Percentiles rank a stretch among this genome's conserved stretches.
Conservation (phyloP, 2,888 invertebrate species). For the Choreutis nemorana region DNA sequence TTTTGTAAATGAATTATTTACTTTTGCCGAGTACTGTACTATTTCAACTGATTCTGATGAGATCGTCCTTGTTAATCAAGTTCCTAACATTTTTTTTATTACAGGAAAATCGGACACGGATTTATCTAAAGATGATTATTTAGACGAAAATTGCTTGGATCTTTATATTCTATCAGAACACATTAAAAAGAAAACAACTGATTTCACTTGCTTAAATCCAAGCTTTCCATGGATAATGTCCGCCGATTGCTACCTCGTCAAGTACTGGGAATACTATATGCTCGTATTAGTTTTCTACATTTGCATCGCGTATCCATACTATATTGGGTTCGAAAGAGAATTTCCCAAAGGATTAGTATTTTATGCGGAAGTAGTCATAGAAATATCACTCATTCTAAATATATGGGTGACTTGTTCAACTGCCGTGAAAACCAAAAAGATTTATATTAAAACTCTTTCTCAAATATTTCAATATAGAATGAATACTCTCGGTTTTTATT, state of each 20-base stretch:
- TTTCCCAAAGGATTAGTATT: constrained; percentile 44
- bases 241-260: constrained; percentile 43
- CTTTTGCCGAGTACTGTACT: too few species aligned
- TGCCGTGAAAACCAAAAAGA: constrained; percentile 53
- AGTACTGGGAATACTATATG: constrained; percentile 57
- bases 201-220: constrained; percentile 40
- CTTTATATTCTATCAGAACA: constrained; percentile 55
- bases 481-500: constrained; percentile 54
- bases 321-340: constrained; percentile 40
- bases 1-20: too few species aligned
- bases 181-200: constrained; percentile 36
- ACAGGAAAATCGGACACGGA: constrained; percentile 36
- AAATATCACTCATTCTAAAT: constrained; percentile 44
- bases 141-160: constrained; percentile 47
- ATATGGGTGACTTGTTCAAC: constrained; percentile 46
- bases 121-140: constrained; percentile 31
- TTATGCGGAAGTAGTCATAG: constrained; percentile 40
- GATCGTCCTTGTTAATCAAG: too few species aligned
- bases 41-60: too few species aligned
- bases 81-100: too few species aligned
- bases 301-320: constrained; percentile 55
- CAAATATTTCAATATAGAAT: constrained; percentile 45
- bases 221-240: constrained; percentile 59
- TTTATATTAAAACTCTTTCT: constrained; percentile 33
- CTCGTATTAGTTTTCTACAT: constrained; percentile 42